Conservation (phyloP, 2,113 vertebrate genomes). For the Acinonyx jubatus region DNA sequence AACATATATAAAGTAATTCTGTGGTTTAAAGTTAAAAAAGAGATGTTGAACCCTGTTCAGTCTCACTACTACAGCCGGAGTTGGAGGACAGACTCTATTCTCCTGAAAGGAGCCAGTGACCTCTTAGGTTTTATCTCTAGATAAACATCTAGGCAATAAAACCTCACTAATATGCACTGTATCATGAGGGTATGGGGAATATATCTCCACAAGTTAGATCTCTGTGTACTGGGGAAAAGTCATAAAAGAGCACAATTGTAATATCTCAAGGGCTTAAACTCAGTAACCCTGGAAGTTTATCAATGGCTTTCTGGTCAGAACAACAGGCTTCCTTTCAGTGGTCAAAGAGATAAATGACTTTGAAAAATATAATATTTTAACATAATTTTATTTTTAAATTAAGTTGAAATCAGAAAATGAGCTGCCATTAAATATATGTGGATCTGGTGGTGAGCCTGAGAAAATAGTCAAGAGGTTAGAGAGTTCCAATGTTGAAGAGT, state of each 20-base stretch:
- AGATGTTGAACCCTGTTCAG: not conserved
- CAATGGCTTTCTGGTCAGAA: not conserved
- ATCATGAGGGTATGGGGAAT: not conserved
- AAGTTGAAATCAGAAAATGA: not conserved
- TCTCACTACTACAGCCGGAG: not conserved
- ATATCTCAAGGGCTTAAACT: not conserved
- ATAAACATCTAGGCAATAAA: not conserved
- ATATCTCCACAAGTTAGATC: not conserved
- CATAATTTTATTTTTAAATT: not conserved
- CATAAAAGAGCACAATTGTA: not conserved
- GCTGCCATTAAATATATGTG: not conserved
- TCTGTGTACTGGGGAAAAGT: not conserved
- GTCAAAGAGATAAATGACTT: not conserved
- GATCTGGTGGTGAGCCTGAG: not conserved
- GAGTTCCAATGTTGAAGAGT: not conserved
- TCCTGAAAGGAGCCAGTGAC: not conserved
- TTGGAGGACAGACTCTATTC: not conserved
- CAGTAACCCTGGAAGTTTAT: not conserved
- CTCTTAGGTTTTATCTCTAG: not conserved
- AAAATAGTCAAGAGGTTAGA: slow-evolving; percentile 19
- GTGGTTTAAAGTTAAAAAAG: not conserved
- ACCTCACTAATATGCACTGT: not conserved
- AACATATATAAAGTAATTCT: not conserved
- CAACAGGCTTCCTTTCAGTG: not conserved
- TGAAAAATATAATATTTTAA: not conserved